Evolutionary conservation across 2,113 vertebrate genomes (phyloP).

Genomic region (Salvelinus alpinus): DNA sequence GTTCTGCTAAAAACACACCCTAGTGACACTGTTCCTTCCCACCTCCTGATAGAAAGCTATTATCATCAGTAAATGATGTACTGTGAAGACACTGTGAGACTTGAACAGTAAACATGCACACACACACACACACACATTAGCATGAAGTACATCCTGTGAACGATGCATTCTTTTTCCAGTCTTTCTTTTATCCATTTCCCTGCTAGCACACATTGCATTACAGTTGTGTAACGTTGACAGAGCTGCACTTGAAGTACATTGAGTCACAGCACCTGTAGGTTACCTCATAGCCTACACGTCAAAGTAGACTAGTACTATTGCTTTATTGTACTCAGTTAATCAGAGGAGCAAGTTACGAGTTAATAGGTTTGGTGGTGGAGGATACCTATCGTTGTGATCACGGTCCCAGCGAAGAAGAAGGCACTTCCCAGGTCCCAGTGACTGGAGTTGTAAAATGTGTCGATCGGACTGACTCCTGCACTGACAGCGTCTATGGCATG

Average conservation of each 20-base stretch:
- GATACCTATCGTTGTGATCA: slow-evolving; percentile 97
- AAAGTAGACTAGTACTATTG: not conserved
- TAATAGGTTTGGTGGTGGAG: not conserved
- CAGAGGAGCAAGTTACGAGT: not conserved
- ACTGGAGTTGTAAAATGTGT: slow-evolving; percentile 87
- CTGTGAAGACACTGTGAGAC: not conserved
- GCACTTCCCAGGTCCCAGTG: slow-evolving; percentile 96
- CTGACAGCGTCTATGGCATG: slow-evolving; percentile 90
- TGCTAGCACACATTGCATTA: not conserved
- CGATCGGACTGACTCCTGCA: slow-evolving; percentile 91
- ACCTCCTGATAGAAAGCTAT: not conserved
- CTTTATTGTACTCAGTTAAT: not conserved
- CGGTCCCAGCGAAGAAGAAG: slow-evolving; percentile 98
- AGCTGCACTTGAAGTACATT: not conserved
- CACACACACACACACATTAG: not conserved
- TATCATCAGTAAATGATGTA: not conserved
- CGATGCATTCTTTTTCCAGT: not conserved
- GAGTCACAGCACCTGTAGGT: not conserved
- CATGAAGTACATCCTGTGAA: not conserved
- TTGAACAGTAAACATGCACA: not conserved
- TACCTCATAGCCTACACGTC: not conserved
- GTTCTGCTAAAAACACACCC: not conserved
- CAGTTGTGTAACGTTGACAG: not conserved
- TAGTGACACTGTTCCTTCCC: not conserved
- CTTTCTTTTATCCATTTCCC: not conserved